Base-by-base conservation (phyloP, 2,797 vertebrate species). In the Falco rusticolus region DNA sequence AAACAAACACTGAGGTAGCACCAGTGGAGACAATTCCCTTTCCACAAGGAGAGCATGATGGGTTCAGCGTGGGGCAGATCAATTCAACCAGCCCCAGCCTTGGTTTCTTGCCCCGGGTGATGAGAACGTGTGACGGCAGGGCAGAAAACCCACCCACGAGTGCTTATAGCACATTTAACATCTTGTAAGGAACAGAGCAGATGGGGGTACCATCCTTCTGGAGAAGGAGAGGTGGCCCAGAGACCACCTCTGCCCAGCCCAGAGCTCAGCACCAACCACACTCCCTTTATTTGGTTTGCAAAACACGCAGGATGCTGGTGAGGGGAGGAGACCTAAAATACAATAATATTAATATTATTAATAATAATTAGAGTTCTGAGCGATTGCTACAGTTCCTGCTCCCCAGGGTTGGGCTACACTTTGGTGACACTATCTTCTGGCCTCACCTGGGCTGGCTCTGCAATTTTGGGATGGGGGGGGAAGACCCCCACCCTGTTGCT, bases 401-500 rank as follows among this genome's bases (percentile, higher is more conserved):
- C 31, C 56, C 13, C 70, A 25, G 20, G 34, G n/a, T 48, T 21
- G 29, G 50, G 33, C 85, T 96, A 97, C 50, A 96, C 95, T 29
- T 85, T 26, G 51, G 93, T 97, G 83, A 70, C 1, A 0, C 47
- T 33, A 12, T 96, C 90, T 7, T 66, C 57, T 25, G 63, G 34
- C 45, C 11, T 89, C 6, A 4, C 87, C 72, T 82, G 45, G 0
- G 82, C 41, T 31, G 78, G 25, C 6, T 70, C 72, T 50, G 17
- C 45, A 45, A 18, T 45, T 56, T 43, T 39, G 69, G 76, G 83
- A 12, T 1, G 50, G 13, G 6, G 37, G 10, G 80, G 90, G 25
- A 64, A 41, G 2, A 90, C 80, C 18, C 94, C 90, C 83, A 94
- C 87, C 59, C 61, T 93, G 47, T 88, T 94, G 47, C 74, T 95